Base-by-base conservation (phyloP, 2,888 invertebrate species). In the Eudemis profundana region DNA sequence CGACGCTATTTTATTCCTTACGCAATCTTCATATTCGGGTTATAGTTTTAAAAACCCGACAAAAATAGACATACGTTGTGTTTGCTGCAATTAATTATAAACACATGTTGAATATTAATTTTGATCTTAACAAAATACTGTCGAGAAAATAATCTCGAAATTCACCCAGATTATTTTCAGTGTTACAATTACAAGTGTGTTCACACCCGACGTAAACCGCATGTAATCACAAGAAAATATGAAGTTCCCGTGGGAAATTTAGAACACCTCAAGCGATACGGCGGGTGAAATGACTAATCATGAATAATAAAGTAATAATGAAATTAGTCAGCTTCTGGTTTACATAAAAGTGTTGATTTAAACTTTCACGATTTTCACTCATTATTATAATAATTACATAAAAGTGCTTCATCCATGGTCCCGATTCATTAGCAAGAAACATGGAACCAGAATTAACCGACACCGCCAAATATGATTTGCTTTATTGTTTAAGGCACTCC, bases 161-260 rank as follows among this genome's bases (percentile, higher is more conserved):
- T n/a, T n/a, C n/a, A n/a, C 27, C 27, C 27, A 4, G 27, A 2
- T 5, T 5, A 33, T 10, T 8, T 10, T 42, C 10, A 17, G 8
- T 4, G 17, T 8, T 4, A 42, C 10, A 17, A 42, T 10, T 10
- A 17, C 12, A 42, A 17, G 12, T 8, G 0, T 8, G 17, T 42
- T 42, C 8, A 44, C 17, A 10, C n/a, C n/a, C n/a, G n/a, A n/a
- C n/a, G 17, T 19, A 44, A 10, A 12, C 44, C 19, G 10, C n/a
- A 44, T n/a, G 21, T 12, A 21, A 46, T 21, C n/a, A 59, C 74
- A 70, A 71, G 72, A 69, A 68, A 74, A 82, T 71, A 81, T 82
- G 79, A 82, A 82, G 15, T 5, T 50, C 60, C 40, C 50, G 19
- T 10, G 60, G 40, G 60, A 56, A 56, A 56, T 56, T 56, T 56